A percentile compares a stretch with the other conserved stretches of the same genome.
Conservation (phyloP, 2,888 invertebrate species). For the Luperina nickerlii region DNA sequence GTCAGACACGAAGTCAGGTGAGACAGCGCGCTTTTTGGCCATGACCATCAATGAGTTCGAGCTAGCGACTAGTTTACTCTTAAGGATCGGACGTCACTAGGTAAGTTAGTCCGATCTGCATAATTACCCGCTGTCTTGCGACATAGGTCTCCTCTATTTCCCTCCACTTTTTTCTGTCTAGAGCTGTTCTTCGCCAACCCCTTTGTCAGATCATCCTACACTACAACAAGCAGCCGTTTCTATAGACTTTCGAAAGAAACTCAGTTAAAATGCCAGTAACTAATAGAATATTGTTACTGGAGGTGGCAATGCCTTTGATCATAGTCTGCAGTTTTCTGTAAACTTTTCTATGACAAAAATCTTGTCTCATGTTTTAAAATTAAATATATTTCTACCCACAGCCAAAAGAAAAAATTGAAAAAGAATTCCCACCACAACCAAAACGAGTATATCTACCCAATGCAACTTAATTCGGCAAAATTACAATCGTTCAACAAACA, state of each 20-base stretch:
- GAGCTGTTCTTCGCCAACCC: too few relatives aligned
- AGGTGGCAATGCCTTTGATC: neutral
- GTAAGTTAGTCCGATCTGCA: too few relatives aligned
- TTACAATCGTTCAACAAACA: conserved; percentile 64
- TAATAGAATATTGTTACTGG: neutral
- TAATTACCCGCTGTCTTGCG: too few relatives aligned
- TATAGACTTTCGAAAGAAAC: neutral
- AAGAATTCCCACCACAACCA: conserved; percentile 12
- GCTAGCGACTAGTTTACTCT: too few relatives aligned
- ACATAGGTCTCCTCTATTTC: too few relatives aligned
- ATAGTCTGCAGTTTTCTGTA: too few relatives aligned
- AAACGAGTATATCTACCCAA: conserved; percentile 39
- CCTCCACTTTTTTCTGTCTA: too few relatives aligned
- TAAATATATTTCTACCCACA: neutral
- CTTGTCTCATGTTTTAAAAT: neutral
- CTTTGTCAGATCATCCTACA: neutral
- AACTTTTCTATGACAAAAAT: neutral
- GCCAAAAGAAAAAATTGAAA: conserved; percentile 4
- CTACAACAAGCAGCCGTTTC: neutral
- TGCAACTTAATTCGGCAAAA: conserved; percentile 58
- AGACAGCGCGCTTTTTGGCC: too few relatives aligned
- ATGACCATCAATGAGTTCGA: too few relatives aligned
- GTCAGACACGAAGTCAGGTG: too few relatives aligned
- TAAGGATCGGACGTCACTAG: too few relatives aligned
- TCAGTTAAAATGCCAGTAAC: neutral